These are phyloP conservation scores for Amphimallon solstitiale DNA, from an alignment of 2,888 invertebrate species.

Conservation along the genomic window DNA sequence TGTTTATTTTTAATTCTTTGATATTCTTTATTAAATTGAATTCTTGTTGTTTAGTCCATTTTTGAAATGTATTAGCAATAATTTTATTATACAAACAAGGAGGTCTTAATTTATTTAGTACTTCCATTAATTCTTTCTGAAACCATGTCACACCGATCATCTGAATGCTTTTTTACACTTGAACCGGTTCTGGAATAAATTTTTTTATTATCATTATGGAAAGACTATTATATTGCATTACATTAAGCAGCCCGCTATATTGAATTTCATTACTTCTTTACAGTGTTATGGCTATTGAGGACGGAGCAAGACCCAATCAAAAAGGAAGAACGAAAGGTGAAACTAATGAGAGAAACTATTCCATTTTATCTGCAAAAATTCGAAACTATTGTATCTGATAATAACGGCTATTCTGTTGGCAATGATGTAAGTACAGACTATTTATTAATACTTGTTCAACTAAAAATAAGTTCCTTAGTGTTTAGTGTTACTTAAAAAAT, in stretches of 20 bases:
- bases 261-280: conserved; percentile 41
- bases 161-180: background rate
- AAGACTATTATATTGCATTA: too few species aligned
- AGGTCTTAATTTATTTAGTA: background rate
- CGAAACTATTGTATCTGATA: conserved; percentile 66
- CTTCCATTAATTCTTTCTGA: background rate
- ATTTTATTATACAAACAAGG: too few species aligned
- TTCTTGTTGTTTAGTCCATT: too few species aligned
- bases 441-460: too few species aligned
- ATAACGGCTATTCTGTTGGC: conserved; percentile 68
- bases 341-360: conserved; percentile 66
- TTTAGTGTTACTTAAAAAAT: too few species aligned
- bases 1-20: too few species aligned
- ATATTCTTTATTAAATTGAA: too few species aligned
- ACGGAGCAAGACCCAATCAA: conserved; percentile 67
- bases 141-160: background rate
- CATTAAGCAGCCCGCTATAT: too few species aligned
- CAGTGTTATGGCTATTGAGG: conserved; percentile 65
- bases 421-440: conserved; percentile 64
- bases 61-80: too few species aligned
- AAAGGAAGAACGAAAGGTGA: conserved; percentile 66
- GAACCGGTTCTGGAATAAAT: background rate
- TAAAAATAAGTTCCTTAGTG: too few species aligned
- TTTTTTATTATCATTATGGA: too few species aligned
- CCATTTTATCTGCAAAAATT: conserved; percentile 68